These are phyloP conservation scores for Valencia hispanica DNA, from an alignment of 2,797 vertebrate species.

Conservation along the genomic window DNA sequence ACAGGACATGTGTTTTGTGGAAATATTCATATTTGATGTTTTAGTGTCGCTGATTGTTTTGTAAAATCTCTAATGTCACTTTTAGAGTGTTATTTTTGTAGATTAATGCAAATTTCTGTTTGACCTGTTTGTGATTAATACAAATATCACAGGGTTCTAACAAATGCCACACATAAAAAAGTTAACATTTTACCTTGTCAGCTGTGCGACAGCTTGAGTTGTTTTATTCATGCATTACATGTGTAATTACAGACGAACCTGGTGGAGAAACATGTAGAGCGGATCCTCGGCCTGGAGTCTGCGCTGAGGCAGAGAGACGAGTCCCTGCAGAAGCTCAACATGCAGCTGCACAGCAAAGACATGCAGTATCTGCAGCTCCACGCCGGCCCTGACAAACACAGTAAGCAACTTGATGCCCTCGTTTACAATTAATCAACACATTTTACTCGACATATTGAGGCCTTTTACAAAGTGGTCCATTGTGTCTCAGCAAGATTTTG, in stretches of 20 bases:
- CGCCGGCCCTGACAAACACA: slow-evolving; percentile 81
- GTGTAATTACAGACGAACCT: slow-evolving; percentile 83
- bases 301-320: slow-evolving; percentile 88
- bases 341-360: slow-evolving; percentile 88
- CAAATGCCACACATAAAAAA: not conserved
- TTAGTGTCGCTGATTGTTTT: not conserved
- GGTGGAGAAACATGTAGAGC: slow-evolving; percentile 93
- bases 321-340: slow-evolving; percentile 88
- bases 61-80: not conserved
- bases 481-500: not conserved
- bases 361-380: slow-evolving; percentile 91
- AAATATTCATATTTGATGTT: not conserved
- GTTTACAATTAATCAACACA: not conserved
- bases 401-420: slow-evolving; percentile 61
- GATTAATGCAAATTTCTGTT: not conserved
- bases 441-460: not conserved
- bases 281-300: slow-evolving; percentile 91
- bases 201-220: not conserved
- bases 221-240: fast-evolving
- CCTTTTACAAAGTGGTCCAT: not conserved
- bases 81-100: not conserved
- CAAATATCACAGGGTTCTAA: not conserved
- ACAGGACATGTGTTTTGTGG: not conserved
- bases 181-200: not conserved
- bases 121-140: not conserved